Base-by-base conservation (phyloP, 2,888 invertebrate species). In the Rosalia funebris region DNA sequence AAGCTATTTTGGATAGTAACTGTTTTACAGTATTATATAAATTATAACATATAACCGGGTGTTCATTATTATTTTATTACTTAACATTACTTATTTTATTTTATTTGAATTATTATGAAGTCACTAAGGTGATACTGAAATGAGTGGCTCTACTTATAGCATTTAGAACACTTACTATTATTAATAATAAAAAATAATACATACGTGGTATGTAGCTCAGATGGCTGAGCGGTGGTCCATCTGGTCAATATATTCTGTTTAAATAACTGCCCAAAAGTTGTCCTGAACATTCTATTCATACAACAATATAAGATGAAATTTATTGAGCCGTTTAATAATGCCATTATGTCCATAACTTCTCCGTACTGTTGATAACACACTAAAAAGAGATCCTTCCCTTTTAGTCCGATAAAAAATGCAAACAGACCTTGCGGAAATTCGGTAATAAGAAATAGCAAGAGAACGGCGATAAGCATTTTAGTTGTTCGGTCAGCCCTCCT, bases 241-340 rank as follows among this genome's bases (percentile, higher is more conserved):
- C 87, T 84, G 12, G 84, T 84, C 62, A 89, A 79, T 20, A 87
- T 85, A 58, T 84, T 85, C n/a, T 88, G 88, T 63, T 87, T 84
- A 75, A 94, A 89, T 72, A 93, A 81, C 74, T 88, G 86, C 9
- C 88, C 84, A 77, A 91, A 93, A 1, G 91, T 91, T 69, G 87
- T 88, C 11, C 97, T 86, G 80, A 97, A 97, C 84, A 96, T 96
- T 64, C 92, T 87, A 63, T 95, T 95, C 96, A 97, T 96, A 52
- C 92, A 87, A 76, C 96, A 96, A 79, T 96, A 97, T 39, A 97
- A 85, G 54, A 96, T 91, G 77, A 97, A 97, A 81, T 96, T 97
- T 59, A 96, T 92, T 0, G 95, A 92, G 5, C 95, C 94, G 81
- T 96, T 97, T 71, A 95, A 83, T 58, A 97, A 85, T 0, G 96